Percentiles rank a stretch among this genome's conserved stretches.
Conservation (phyloP, 2,797 vertebrate species). For the Lutjanus argentimaculatus region DNA sequence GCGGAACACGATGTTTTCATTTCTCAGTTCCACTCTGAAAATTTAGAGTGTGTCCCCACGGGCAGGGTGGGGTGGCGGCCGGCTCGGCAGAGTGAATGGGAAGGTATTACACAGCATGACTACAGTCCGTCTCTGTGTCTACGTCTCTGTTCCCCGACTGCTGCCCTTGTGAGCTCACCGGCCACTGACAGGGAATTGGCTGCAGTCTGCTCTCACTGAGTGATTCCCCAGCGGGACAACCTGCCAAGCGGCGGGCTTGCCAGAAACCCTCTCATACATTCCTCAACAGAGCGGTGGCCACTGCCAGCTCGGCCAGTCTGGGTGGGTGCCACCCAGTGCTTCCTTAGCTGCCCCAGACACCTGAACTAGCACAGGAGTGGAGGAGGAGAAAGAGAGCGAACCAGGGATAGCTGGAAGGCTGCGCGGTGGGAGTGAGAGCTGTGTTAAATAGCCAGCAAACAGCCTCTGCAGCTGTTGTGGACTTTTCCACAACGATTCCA, state of each 20-base stretch:
- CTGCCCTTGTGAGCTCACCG: slow-evolving; percentile 75
- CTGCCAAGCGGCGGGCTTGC: slow-evolving; percentile 67
- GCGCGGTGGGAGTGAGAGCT: slow-evolving; percentile 52
- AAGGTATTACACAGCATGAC: slow-evolving; percentile 75
- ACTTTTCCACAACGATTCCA: slow-evolving; percentile 79
- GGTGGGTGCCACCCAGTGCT: slow-evolving; percentile 77
- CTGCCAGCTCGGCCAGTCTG: slow-evolving; percentile 71
- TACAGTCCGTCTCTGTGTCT: slow-evolving; percentile 68
- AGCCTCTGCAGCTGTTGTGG: slow-evolving; percentile 79
- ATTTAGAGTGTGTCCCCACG: slow-evolving; percentile 36
- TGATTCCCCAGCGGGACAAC: slow-evolving; percentile 70
- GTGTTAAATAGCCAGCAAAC: slow-evolving; percentile 66
- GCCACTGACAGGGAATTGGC: slow-evolving; percentile 79
- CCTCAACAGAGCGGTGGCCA: slow-evolving; percentile 48
- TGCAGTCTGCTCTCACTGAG: slow-evolving; percentile 63
- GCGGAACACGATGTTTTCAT: slow-evolving; percentile 60
- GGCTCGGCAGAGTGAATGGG: slow-evolving; percentile 54
- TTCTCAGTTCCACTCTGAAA: slow-evolving; percentile 56
- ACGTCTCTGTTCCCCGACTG: slow-evolving; percentile 55
- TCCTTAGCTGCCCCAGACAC: slow-evolving; percentile 76
- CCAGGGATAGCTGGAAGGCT: slow-evolving; percentile 44
- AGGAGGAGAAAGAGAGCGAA: slow-evolving; percentile 39
- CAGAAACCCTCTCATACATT: slow-evolving; percentile 77
- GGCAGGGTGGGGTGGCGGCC: slow-evolving; percentile 53
- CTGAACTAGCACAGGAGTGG: slow-evolving; percentile 77